phyloP scores from a whole-genome alignment of 2,113 vertebrate genomes.

The Heterocephalus glaber region DNA sequence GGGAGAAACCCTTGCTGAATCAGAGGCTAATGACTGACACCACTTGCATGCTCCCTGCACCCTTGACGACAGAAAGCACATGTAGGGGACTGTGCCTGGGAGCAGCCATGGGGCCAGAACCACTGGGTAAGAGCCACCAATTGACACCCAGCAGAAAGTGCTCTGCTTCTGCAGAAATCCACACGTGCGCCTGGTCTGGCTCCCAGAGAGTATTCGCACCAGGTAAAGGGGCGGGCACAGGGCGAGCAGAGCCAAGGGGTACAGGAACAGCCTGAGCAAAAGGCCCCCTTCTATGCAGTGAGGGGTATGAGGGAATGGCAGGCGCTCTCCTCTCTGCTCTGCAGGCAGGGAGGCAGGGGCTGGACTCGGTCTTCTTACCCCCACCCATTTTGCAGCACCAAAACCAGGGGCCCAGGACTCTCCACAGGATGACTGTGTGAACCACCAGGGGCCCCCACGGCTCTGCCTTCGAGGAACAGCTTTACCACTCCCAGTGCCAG shows the following conservation, averaged over 20 bases:
- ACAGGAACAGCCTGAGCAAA: neutral
- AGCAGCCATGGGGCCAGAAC: too few relatives aligned
- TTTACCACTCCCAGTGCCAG: rapidly evolving
- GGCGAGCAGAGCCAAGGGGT: rapidly evolving
- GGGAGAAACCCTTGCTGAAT: neutral
- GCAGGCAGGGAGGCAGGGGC: too few relatives aligned
- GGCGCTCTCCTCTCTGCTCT: neutral
- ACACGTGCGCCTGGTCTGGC: rapidly evolving
- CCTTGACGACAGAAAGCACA: rapidly evolving
- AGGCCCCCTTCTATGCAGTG: too few relatives aligned
- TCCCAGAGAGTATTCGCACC: neutral
- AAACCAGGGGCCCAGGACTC: rapidly evolving
- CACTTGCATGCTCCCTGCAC: rapidly evolving
- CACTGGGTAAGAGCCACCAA: neutral
- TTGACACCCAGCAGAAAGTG: neutral
- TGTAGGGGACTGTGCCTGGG: rapidly evolving
- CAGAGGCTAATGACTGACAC: rapidly evolving
- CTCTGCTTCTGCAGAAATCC: too few relatives aligned
- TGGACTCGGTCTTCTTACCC: neutral
- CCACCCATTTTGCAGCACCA: neutral
- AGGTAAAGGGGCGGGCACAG: rapidly evolving
- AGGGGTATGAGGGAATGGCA: neutral
- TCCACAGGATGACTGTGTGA: rapidly evolving
- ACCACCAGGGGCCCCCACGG: too few relatives aligned
- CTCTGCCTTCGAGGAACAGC: neutral